Conservation (phyloP, 2,113 vertebrate species). For the Phalacrocorax pelagicus region DNA sequence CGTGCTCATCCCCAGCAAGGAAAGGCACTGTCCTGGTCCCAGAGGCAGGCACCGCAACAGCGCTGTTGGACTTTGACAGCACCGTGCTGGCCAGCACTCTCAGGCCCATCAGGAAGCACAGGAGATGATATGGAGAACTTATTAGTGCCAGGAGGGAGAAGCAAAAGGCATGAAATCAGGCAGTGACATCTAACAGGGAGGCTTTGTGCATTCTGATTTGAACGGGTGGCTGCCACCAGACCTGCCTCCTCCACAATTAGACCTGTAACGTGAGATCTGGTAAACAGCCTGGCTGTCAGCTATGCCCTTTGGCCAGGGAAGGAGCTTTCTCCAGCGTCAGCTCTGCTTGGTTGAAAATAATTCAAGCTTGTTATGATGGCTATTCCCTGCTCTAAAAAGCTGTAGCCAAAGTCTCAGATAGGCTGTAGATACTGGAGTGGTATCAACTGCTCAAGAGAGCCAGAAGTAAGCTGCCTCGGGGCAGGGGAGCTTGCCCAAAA, state of each 20-base stretch:
- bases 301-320: slow-evolving; percentile 3
- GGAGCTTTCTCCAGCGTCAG: slow-evolving; percentile 19
- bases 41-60: neutral
- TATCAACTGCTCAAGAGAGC: neutral
- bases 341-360: neutral
- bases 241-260: slow-evolving; percentile 34
- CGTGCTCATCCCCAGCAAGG: neutral
- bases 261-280: slow-evolving; percentile 53
- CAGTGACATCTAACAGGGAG: neutral
- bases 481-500: neutral
- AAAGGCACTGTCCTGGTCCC: neutral
- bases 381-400: neutral
- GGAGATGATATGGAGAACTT: neutral
- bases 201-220: neutral
- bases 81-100: neutral
- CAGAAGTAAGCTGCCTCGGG: neutral
- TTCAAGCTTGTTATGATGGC: neutral
- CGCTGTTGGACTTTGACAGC: neutral
- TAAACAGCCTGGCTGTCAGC: slow-evolving; percentile 28
- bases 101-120: neutral
- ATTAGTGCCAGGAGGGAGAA: neutral
- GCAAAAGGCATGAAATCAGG: neutral
- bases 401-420: neutral
- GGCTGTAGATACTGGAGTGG: neutral
- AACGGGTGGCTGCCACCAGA: slow-evolving; percentile 18